Percentiles rank a stretch among this genome's conserved stretches.
Evolutionary conservation across 1,140 invertebrate genomes (phyloP).

Genomic region (Lepidurus couesii): DNA sequence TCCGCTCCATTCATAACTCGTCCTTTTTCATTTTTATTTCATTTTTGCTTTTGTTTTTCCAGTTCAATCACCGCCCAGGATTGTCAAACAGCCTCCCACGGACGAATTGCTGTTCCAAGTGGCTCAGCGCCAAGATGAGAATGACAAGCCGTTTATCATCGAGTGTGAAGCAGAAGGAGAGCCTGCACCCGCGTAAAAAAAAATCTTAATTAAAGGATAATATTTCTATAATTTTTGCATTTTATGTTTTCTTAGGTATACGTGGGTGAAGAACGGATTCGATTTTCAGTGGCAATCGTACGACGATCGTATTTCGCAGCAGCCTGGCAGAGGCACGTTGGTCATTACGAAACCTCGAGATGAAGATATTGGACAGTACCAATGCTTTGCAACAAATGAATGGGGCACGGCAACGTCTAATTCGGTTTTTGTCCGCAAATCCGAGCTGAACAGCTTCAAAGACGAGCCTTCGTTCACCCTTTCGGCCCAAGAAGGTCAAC

Average conservation of each 20-base stretch:
- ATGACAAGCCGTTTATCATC: constrained; percentile 88
- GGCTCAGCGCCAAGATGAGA: constrained; percentile 66
- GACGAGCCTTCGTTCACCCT: constrained; percentile 59
- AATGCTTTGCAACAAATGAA: constrained; percentile 93
- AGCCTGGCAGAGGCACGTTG: constrained; percentile 82
- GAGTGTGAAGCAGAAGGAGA: constrained; percentile 91
- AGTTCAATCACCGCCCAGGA: constrained; percentile 74
- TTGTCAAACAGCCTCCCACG: constrained; percentile 82
- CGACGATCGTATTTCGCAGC: constrained; percentile 86
- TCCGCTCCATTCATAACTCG: neutral
- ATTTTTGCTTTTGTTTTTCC: constrained; percentile 32
- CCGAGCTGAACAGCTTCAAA: constrained; percentile 87
- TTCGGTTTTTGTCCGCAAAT: constrained; percentile 89
- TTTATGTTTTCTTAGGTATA: constrained; percentile 61
- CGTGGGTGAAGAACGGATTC: constrained; percentile 94
- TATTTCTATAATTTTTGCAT: neutral
- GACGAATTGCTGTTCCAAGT: constrained; percentile 89
- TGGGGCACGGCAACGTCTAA: constrained; percentile 91
- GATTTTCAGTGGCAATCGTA: constrained; percentile 81
- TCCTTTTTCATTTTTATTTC: neutral
- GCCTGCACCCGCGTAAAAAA: constrained; percentile 69
- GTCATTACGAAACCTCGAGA: constrained; percentile 80
- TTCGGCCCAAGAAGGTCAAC: constrained; percentile 74
- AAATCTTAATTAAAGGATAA: no score
- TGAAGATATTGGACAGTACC: constrained; percentile 90